Base-by-base conservation (phyloP, 2,888 invertebrate genomes). In the Elegia similella region DNA sequence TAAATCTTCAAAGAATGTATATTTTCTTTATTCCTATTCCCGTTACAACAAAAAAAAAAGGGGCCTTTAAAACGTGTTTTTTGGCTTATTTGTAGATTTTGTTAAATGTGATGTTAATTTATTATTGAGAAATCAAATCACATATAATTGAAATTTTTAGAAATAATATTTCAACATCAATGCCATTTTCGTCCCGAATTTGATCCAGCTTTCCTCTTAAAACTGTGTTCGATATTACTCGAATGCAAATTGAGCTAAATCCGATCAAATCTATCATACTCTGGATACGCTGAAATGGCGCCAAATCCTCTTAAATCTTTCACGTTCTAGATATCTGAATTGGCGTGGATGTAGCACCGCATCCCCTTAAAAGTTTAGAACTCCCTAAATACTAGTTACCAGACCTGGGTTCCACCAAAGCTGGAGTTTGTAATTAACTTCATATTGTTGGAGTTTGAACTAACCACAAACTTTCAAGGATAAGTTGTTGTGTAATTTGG, bases 201-300 rank as follows among this genome's bases (percentile, higher is more conserved):
- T 23, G 23, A 32, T 48, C 32, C 7, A 1, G 30, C 30, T 3
- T 48, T 17, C 17, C 46, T 12, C 48, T 15, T 48, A 8, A n/a
- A 32, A 32, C 48, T 15, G 32, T 32, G 32, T 32, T 32, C 48
- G 48, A 30, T 47, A 47, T 47, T 29, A 47, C 46, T 29, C 13
- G 1, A 15, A 52, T 52, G 52, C 23, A 52, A 52, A 52, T 52
- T 52, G 42, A 42, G n/a, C 52, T 42, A 13, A 29, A 52, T 52
- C 42, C 42, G 13, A 23, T 52, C 13, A 42, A 29, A 53, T 43
- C 43, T 16, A 17, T 50, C 50, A 50, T 50, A 34, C 34, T 34
- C 13, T 53, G 53, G 43, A 17, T 53, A 42, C 43, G 5, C 10
- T 30, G 13, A 52, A 52, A 52, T 52, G 42, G 42, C 29, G n/a